phyloP scores from a whole-genome alignment of 1,140 invertebrate genomes.

The Hesperophylax magnus region DNA sequence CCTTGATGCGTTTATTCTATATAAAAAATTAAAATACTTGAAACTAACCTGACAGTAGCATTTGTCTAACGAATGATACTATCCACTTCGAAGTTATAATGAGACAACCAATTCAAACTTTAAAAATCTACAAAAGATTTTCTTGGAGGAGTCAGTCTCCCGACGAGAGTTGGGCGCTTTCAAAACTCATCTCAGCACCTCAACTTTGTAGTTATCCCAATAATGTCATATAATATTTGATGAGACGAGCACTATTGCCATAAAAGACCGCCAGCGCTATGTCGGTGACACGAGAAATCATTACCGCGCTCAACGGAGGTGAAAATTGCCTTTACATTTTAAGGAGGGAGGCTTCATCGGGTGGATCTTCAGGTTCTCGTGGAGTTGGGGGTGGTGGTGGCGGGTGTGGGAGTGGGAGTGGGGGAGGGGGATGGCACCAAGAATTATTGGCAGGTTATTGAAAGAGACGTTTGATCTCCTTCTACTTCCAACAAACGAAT shows the following conservation, averaged over 20 bases:
- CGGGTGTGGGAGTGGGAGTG: neutral
- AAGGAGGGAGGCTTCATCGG: conserved; percentile 33
- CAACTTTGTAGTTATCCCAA: too few relatives aligned
- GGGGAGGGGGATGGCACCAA: conserved; percentile 20
- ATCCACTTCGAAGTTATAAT: too few relatives aligned
- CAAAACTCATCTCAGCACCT: too few relatives aligned
- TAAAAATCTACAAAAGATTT: too few relatives aligned
- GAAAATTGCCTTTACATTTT: conserved; percentile 59
- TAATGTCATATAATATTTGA: too few relatives aligned
- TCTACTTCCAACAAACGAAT: conserved; percentile 21
- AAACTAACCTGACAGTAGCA: too few relatives aligned
- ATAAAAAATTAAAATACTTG: too few relatives aligned
- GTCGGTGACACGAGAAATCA: conserved; percentile 53
- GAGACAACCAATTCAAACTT: too few relatives aligned
- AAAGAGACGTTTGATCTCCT: conserved; percentile 49
- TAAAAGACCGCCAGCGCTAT: conserved; percentile 25
- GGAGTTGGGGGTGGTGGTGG: neutral
- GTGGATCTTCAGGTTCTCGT: neutral
- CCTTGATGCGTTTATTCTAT: too few relatives aligned
- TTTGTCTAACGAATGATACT: too few relatives aligned
- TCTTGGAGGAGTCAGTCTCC: too few relatives aligned
- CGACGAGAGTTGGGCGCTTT: too few relatives aligned
- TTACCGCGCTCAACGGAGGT: conserved; percentile 55
- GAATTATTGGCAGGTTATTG: conserved; percentile 55
- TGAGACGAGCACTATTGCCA: conserved; percentile 1